Conservation (phyloP, 2,797 vertebrate species). For the Urosaurus nigricauda region DNA sequence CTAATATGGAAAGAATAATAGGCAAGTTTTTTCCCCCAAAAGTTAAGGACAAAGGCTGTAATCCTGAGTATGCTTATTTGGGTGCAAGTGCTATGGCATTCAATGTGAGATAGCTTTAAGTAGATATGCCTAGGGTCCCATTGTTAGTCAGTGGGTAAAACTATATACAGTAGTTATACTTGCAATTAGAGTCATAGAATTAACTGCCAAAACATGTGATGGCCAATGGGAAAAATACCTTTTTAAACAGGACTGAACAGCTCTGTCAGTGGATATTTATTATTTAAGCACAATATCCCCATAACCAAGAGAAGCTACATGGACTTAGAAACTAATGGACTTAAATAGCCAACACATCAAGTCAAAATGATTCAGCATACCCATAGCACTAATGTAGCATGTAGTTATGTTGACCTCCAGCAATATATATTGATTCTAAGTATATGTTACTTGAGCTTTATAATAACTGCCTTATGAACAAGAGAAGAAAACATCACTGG, state of each 20-base stretch:
- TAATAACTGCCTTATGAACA: constrained; percentile 23
- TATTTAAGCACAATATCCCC: neutral
- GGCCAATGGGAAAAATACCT: neutral
- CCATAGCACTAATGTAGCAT: neutral
- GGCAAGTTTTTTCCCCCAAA: no score
- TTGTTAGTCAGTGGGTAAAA: neutral
- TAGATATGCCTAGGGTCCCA: neutral
- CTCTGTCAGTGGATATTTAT: neutral
- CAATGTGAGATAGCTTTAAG: neutral
- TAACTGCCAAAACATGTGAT: neutral
- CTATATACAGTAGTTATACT: neutral
- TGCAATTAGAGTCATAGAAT: neutral
- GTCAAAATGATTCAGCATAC: neutral
- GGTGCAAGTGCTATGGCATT: neutral
- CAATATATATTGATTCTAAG: constrained; percentile 8
- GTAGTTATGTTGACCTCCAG: neutral
- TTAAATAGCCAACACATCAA: neutral
- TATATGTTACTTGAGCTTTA: neutral
- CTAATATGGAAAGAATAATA: neutral
- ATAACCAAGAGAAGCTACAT: neutral
- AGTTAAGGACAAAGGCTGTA: no score
- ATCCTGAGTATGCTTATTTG: no score
- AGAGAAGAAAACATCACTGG: constrained; percentile 30
- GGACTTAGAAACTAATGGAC: neutral
- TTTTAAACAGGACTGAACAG: neutral